phyloP scores from a whole-genome alignment of 1,140 invertebrate species.

The Hycleus cichorii region DNA sequence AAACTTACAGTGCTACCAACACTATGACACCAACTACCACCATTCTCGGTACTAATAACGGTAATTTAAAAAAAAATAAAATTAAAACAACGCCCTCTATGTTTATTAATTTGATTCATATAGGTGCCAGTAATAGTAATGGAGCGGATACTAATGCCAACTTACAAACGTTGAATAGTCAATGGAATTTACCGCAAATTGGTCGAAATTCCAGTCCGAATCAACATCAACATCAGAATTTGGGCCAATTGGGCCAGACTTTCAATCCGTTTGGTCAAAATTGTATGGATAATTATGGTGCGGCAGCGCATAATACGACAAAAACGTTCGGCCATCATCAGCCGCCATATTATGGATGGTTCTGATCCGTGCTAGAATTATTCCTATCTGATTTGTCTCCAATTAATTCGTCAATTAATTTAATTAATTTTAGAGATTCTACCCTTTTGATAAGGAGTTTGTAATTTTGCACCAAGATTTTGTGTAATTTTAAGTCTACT shows the following conservation, averaged over 20 bases:
- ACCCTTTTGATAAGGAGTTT: no score
- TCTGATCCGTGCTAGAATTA: slow-evolving; percentile 6
- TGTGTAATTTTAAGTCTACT: no score
- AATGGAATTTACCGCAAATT: slow-evolving; percentile 25
- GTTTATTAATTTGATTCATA: not conserved
- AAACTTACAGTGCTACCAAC: slow-evolving; percentile 17
- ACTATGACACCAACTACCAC: not conserved
- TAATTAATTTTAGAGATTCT: no score
- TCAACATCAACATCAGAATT: slow-evolving; percentile 14
- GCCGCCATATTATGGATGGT: slow-evolving; percentile 31
- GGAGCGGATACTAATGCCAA: slow-evolving; percentile 20
- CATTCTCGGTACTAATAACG: not conserved
- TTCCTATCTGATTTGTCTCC: no score
- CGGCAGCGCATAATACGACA: slow-evolving; percentile 21
- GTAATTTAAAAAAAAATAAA: not conserved
- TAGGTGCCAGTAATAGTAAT: slow-evolving; percentile 28
- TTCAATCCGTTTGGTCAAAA: slow-evolving; percentile 29
- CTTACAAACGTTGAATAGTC: slow-evolving; percentile 8
- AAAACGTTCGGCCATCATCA: slow-evolving; percentile 31
- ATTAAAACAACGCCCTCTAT: not conserved
- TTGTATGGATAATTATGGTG: slow-evolving; percentile 21
- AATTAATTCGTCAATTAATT: no score
- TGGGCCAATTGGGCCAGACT: slow-evolving; percentile 26
- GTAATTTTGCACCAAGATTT: no score
- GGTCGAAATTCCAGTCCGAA: slow-evolving; percentile 27